A percentile compares a stretch with the other conserved stretches of the same genome.
These are phyloP conservation scores for Eulithis testata DNA, from an alignment of 2,888 invertebrate species.

Conservation along the genomic window DNA sequence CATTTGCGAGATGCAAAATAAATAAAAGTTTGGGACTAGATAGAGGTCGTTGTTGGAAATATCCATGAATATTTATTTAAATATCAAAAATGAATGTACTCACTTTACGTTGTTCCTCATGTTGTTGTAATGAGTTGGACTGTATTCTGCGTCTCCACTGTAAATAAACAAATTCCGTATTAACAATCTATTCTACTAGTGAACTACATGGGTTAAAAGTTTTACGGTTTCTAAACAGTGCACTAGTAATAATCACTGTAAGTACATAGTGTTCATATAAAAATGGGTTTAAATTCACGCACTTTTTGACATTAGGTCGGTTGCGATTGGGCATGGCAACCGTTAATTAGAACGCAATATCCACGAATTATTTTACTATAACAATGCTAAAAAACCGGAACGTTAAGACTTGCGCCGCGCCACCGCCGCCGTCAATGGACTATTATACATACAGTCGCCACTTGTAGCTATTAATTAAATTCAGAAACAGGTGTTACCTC, in stretches of 20 bases:
- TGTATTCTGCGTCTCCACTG: slow-evolving; percentile 77
- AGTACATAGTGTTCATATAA: not conserved
- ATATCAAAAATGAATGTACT: slow-evolving; percentile 48
- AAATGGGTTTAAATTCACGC: slow-evolving; percentile 19
- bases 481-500: slow-evolving; percentile 48
- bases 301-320: slow-evolving; percentile 32
- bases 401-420: slow-evolving; percentile 49
- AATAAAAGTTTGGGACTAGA: too few relatives aligned
- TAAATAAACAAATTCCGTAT: slow-evolving; percentile 49
- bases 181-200: not conserved
- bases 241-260: not conserved
- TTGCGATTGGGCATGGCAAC: slow-evolving; percentile 37
- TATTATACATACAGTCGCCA: slow-evolving; percentile 40
- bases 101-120: slow-evolving; percentile 78
- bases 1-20: too few relatives aligned
- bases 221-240: not conserved
- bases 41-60: too few relatives aligned
- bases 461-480: slow-evolving; percentile 43
- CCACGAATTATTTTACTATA: slow-evolving; percentile 59
- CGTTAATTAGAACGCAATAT: slow-evolving; percentile 61
- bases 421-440: slow-evolving; percentile 41
- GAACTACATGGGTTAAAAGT: too few relatives aligned
- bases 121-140: slow-evolving; percentile 72
- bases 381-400: slow-evolving; percentile 54
- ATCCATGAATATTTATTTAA: not conserved